phyloP scores from a whole-genome alignment of 2,113 vertebrate species.

The Dasypus novemcinctus region DNA sequence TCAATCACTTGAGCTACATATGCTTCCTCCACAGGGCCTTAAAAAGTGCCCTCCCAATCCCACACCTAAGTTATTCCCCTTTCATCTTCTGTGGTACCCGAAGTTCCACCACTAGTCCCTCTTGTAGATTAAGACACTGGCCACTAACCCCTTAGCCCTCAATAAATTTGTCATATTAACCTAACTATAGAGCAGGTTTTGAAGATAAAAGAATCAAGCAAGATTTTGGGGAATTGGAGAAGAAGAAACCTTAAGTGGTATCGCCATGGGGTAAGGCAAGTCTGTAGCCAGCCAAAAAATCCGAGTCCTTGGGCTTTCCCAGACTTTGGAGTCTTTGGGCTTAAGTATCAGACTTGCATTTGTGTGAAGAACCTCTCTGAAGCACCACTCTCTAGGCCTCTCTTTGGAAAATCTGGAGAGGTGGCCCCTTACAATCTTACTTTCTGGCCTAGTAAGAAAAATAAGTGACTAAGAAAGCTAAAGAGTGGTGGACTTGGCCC shows the following conservation, averaged over 20 bases:
- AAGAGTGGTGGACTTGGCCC: too few species aligned
- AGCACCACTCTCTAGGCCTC: background rate
- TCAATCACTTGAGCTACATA: too few species aligned
- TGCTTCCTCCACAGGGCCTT: too few species aligned
- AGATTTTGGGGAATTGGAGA: background rate
- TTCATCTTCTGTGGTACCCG: background rate
- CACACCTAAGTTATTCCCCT: background rate
- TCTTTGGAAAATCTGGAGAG: background rate
- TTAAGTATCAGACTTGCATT: background rate
- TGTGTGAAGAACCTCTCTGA: background rate
- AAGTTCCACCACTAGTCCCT: background rate
- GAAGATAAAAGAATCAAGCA: background rate
- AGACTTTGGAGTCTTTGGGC: background rate
- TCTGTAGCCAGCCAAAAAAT: background rate
- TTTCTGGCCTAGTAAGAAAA: background rate
- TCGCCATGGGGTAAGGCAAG: background rate
- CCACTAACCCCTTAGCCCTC: background rate
- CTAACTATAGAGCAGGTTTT: background rate
- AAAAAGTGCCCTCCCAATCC: background rate
- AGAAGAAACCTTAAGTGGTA: background rate
- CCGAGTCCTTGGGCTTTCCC: background rate
- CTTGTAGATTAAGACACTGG: background rate
- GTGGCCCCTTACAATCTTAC: background rate
- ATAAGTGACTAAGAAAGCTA: background rate
- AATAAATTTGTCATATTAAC: background rate